Base-by-base conservation (phyloP, 2,113 vertebrate species). In the Pteruthius melanotis region DNA sequence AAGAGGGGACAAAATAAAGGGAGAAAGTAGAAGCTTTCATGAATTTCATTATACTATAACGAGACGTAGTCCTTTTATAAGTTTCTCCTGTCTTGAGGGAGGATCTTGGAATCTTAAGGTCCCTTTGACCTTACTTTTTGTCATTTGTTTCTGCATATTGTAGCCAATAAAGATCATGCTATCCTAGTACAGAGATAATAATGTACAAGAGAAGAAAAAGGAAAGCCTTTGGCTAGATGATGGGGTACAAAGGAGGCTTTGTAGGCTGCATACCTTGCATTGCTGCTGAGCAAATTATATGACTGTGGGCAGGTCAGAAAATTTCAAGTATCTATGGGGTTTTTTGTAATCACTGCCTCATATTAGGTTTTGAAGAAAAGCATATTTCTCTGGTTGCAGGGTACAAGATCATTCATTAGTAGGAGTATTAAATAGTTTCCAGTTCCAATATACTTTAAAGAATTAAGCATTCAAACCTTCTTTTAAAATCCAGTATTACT, bases 231-330 rank as follows among this genome's bases (percentile, higher is more conserved):
- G 85, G 21, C 54, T 88, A 60, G 42, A 74, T 70, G 64, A 77
- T 49, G 44, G 37, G 33, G 76, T 56, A 93, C 83, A 95, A 92
- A 94, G 83, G 37, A 93, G 40, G 37, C 69, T 90, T 95, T 96
- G 75, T 93, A 84, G 60, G 37, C 86, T 94, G 88, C 78, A 94
- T 95, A 80, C 53, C 68, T 94, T 94, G 31, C 85, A 95, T 95
- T 96, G 77, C 65, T 92, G 42, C 90, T 54, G 35, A 72, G 59
- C 5, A 95, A 95, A 88, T 91, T 86, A 90, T 90, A 75, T 1
- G 8, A 26, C 60, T 90, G 94, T 96, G 92, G 92, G 90, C 45
- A 95, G 83, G 53, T 93, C 72, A 89, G 83, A 94, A 95, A 94
- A 95, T 94, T 88, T 81, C 61, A 88, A 95, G 44, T 64, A 92